Percentiles rank a stretch among this genome's conserved stretches.
Conservation (phyloP, 2,113 vertebrate genomes). For the Cnemophilus loriae region DNA sequence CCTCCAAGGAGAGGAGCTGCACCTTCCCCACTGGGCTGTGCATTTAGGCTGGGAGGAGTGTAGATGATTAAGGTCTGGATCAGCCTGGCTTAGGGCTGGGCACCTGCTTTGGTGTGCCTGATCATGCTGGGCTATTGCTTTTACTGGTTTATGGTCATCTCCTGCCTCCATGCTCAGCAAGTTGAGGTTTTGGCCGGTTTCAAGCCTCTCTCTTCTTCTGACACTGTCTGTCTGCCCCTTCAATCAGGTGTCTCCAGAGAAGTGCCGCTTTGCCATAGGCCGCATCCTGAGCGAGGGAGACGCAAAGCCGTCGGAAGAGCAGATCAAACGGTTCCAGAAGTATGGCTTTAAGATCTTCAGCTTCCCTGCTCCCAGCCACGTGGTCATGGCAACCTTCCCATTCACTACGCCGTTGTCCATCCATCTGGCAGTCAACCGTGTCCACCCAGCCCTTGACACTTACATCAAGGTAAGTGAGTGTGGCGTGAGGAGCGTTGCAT, state of each 20-base stretch:
- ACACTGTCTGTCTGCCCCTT: neutral
- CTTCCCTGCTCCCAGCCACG: constrained; percentile 88
- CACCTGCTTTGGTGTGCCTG: neutral
- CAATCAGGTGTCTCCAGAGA: constrained; percentile 75
- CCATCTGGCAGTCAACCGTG: constrained; percentile 77
- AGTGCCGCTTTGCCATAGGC: constrained; percentile 84
- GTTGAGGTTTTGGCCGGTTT: neutral
- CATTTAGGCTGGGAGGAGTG: neutral
- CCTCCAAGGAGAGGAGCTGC: neutral
- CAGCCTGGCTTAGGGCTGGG: neutral
- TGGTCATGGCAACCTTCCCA: constrained; percentile 84
- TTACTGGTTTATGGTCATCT: neutral
- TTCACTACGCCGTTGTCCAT: constrained; percentile 80
- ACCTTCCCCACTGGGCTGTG: neutral
- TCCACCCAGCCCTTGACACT: constrained; percentile 80
- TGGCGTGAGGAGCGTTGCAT: neutral
- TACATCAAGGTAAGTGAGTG: constrained; percentile 86
- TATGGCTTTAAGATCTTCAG: constrained; percentile 88
- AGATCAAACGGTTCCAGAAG: constrained; percentile 81
- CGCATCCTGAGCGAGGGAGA: constrained; percentile 89
- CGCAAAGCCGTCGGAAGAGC: constrained; percentile 72
- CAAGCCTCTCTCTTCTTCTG: neutral
- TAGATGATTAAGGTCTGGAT: neutral
- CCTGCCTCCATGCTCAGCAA: neutral
- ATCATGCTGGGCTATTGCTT: neutral